Conservation (phyloP, 1,140 invertebrate genomes). For the Steinernema feltiae region DNA sequence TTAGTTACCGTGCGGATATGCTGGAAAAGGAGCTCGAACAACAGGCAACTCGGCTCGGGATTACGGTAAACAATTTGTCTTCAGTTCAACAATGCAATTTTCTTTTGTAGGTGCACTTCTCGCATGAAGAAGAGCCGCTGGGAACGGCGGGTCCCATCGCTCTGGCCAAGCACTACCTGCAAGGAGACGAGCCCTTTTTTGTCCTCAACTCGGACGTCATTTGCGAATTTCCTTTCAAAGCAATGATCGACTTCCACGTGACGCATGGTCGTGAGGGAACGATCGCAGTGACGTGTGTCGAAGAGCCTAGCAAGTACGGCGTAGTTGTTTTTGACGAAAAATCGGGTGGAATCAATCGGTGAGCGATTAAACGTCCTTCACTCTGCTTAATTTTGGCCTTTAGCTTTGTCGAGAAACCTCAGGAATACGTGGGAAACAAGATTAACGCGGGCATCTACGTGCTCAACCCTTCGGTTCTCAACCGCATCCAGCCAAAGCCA, state of each 20-base stretch:
- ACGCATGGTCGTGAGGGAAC: no score
- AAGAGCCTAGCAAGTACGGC: slow-evolving; percentile 98
- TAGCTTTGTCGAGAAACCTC: slow-evolving; percentile 92
- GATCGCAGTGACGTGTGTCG: no score
- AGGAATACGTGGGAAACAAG: no score
- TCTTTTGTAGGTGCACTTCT: slow-evolving; percentile 89
- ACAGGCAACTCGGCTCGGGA: slow-evolving; percentile 73
- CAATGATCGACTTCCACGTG: no score
- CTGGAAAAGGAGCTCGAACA: no score
- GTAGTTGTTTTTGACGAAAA: slow-evolving; percentile 77
- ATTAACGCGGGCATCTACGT: slow-evolving; percentile 99
- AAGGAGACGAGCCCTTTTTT: no score
- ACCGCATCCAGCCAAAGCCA: slow-evolving; percentile 76
- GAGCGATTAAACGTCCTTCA: not conserved
- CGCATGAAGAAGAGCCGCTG: no score
- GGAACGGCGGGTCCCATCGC: slow-evolving; percentile 99
- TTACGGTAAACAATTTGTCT: slow-evolving; percentile 42
- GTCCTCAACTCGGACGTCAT: no score
- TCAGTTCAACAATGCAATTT: slow-evolving; percentile 73
- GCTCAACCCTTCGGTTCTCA: slow-evolving; percentile 80
- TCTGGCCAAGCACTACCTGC: slow-evolving; percentile 73
- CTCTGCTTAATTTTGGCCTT: not conserved
- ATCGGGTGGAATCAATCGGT: slow-evolving; percentile 73
- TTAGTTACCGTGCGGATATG: slow-evolving; percentile 94
- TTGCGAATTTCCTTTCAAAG: no score